Evolutionary conservation across 2,113 vertebrate genomes (phyloP), one percentile per base, ranked within the genome.

Genomic region (Pteropus alecto): DNA sequence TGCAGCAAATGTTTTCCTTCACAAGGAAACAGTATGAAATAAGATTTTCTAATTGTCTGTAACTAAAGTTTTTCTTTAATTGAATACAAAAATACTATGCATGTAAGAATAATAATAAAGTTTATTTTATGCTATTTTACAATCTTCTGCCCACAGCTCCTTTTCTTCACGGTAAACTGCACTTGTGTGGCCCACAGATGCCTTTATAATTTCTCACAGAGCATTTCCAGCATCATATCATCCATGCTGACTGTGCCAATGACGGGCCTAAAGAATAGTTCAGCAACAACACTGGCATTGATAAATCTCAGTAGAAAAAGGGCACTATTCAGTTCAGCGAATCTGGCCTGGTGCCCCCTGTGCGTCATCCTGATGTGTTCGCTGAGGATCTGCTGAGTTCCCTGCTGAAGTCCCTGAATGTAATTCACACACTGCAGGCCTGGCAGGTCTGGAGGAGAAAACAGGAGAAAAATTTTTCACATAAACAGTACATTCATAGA

Each of bases 141-240:
- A 98, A 79, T 97, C 86, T 96, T 95, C 84, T 98, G 48, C 67
- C 94, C 95, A 87, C 24, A 87, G 46, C 33, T 48, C 46, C 73
- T 26, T 97, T 98, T 78, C 90, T 97, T 96, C 84, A 63, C 7
- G 35, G 28, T 79, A 77, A 71, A 93, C 77, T 83, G 95, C 92
- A 83, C 96, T 97, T 81, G 48, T 79, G 93, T 43, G 90, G 93
- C 87, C 95, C 78, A 95, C 46, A 95, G 79, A 21, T 0, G 4
- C 24, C 71, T 97, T 98, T 90, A 98, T 97, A 99, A 99, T 97
- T 99, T 99, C 68, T 99, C 99, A 98, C 99, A 99, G 98, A 99
- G 99, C 99, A 99, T 99, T 98, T 99, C 99, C 98, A 99, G 98
- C 92, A 99, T 99, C 98, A 99, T 99, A 96, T 99, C 99, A 98